Percentiles rank a stretch among this genome's conserved stretches.
Conservation (phyloP, 2,113 vertebrate species). For the Urocynchramus pylzowi region DNA sequence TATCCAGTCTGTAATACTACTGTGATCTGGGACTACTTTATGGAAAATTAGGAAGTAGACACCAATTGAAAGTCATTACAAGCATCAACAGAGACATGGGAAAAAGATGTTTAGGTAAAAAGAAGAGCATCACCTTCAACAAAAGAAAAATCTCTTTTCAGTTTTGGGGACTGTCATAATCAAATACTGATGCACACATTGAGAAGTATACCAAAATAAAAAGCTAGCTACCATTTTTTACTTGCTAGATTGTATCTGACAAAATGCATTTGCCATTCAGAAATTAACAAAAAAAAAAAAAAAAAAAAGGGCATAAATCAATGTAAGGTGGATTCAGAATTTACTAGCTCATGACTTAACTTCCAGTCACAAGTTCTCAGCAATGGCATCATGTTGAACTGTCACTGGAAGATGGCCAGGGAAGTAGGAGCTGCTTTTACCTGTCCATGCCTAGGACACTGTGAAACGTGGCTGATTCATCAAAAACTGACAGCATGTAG, state of each 20-base stretch:
- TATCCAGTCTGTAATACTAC: not conserved
- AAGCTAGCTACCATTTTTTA: not conserved
- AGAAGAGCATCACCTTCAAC: not conserved
- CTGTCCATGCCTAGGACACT: slow-evolving; percentile 89
- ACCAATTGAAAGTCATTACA: not conserved
- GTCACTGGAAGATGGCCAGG: slow-evolving; percentile 1
- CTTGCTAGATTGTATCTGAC: not conserved
- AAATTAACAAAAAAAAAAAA: not conserved
- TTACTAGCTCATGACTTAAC: slow-evolving; percentile 17
- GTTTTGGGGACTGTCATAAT: not conserved
- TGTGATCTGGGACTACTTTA: not conserved
- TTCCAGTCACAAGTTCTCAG: slow-evolving; percentile 48
- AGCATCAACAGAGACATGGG: not conserved
- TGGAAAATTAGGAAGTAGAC: not conserved
- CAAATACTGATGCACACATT: not conserved
- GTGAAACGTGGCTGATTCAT: slow-evolving; percentile 78
- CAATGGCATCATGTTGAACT: slow-evolving; percentile 10
- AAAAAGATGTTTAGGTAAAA: not conserved
- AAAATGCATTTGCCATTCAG: not conserved
- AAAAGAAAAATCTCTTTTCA: not conserved
- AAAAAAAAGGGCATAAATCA: not conserved
- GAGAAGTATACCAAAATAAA: not conserved
- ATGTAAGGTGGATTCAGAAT: not conserved
- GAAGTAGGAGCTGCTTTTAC: slow-evolving; percentile 68
- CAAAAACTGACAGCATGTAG: slow-evolving; percentile 96